Base-by-base conservation (phyloP, 2,888 invertebrate species). In the Neocrepidodera transversa region DNA sequence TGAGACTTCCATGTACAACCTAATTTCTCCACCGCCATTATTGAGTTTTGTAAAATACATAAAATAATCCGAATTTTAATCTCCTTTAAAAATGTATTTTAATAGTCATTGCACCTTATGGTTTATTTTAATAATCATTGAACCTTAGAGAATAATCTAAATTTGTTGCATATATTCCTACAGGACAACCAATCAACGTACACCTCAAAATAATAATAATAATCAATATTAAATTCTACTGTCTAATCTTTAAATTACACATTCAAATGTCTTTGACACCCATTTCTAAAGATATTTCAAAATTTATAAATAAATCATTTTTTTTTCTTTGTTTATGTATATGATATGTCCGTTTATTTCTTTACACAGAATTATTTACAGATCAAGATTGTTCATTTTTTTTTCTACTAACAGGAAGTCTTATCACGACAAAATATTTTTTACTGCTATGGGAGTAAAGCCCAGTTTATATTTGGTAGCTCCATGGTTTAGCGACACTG, bases 321-420 rank as follows among this genome's bases (percentile, higher is more conserved):
- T 49, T 54, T 52, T 51, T 54, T 52, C 43, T 59, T 61, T 67
- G 58, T 70, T 70, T 63, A 64, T 63, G 60, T 68, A 70, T 71
- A 75, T 76, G 76, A 76, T 76, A 76, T 76, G 76, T 76, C 74
- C 69, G 73, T 70, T 76, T 75, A 75, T 73, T 70, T 70, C 69
- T 70, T 70, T 65, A 65, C 55, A 66, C 62, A 67, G 23, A 60
- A 60, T 58, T 68, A 68, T 68, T 17, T 68, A 67, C 65, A 68
- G 56, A 17, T 30, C 38, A 43, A 54, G 32, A 48, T 43, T 53
- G 49, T 61, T 42, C 50, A 18, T 53, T 14, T n/a, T 16, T 45
- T 43, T 14, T 57, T 32, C 52, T 54, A 45, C 32, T 53, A 35
- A 35, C 10, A 54, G 17, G 17, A 50, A 26, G 30, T 51, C 14